phyloP scores from a whole-genome alignment of 1,140 invertebrate species.

The Micrasema minimum region DNA sequence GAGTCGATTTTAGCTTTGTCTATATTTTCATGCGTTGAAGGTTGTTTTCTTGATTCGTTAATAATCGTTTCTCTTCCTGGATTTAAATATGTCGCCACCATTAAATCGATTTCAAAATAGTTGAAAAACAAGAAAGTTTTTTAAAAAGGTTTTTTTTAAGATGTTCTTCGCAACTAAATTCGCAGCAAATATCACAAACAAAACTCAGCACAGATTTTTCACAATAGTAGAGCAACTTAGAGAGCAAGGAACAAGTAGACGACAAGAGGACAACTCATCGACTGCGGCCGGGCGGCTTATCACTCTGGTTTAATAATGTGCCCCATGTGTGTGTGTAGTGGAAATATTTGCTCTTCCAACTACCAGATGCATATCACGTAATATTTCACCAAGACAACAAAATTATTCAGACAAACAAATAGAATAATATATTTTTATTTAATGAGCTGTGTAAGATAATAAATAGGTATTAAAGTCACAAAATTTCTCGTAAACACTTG shows the following conservation, averaged over 20 bases:
- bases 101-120: conserved; percentile 21
- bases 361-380: conserved; percentile 28
- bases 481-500: too few relatives aligned
- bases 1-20: conserved; percentile 27
- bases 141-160: conserved; percentile 16
- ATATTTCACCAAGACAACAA: neutral
- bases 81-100: conserved; percentile 10
- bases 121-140: conserved; percentile 5
- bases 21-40: neutral
- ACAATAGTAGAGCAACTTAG: neutral
- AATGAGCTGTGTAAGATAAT: too few relatives aligned
- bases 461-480: too few relatives aligned
- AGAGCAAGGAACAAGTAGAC: conserved; percentile 15
- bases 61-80: conserved; percentile 9
- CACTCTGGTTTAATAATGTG: conserved; percentile 17
- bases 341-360: conserved; percentile 16
- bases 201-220: conserved; percentile 15
- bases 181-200: neutral
- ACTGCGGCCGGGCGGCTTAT: conserved; percentile 18
- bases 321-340: conserved; percentile 1
- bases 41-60: conserved; percentile 4
- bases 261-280: conserved; percentile 18
- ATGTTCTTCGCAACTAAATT: neutral
- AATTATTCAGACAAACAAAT: conserved; percentile 22
- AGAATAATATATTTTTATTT: neutral